Evolutionary conservation across 2,888 invertebrate species (phyloP).

Genomic region (Heliconius ethilla): DNA sequence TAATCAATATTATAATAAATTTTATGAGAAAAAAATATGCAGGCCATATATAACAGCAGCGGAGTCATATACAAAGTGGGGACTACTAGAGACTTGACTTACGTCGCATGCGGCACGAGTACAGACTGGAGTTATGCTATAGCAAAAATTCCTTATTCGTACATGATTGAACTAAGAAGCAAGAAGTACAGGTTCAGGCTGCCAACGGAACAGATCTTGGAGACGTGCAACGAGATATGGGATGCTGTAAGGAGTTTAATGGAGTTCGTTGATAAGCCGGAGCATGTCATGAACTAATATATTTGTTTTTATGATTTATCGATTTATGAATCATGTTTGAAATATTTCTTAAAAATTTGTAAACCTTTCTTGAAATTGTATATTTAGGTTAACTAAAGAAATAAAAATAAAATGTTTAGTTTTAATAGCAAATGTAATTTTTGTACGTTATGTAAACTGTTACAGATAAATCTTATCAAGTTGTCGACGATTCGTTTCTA

Average conservation of each 20-base stretch:
- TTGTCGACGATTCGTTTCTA: background rate
- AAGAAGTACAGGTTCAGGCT: slow-evolving; percentile 65
- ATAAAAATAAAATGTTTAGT: background rate
- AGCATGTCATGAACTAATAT: background rate
- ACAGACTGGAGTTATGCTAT: slow-evolving; percentile 74
- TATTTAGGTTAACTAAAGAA: background rate
- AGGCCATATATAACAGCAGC: slow-evolving; percentile 69
- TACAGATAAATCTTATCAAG: background rate
- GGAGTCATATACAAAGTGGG: slow-evolving; percentile 74
- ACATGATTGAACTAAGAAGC: slow-evolving; percentile 72
- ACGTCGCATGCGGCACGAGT: slow-evolving; percentile 73
- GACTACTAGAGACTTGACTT: slow-evolving; percentile 72
- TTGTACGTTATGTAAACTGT: background rate
- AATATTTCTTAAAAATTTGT: background rate
- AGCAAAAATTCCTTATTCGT: slow-evolving; percentile 74
- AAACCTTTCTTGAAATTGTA: background rate
- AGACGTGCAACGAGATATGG: slow-evolving; percentile 68
- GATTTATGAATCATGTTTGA: background rate
- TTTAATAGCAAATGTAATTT: background rate
- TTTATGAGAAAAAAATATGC: slow-evolving; percentile 44
- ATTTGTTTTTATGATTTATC: background rate
- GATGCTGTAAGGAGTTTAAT: slow-evolving; percentile 65
- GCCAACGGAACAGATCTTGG: slow-evolving; percentile 68
- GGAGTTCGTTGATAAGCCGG: slow-evolving; percentile 62
- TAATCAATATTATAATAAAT: background rate